Evolutionary conservation across 37 sponge, comb jelly and placozoan species (phyloP), one percentile per base, ranked within the genome.

Genomic region (Spongilla lacustris): DNA sequence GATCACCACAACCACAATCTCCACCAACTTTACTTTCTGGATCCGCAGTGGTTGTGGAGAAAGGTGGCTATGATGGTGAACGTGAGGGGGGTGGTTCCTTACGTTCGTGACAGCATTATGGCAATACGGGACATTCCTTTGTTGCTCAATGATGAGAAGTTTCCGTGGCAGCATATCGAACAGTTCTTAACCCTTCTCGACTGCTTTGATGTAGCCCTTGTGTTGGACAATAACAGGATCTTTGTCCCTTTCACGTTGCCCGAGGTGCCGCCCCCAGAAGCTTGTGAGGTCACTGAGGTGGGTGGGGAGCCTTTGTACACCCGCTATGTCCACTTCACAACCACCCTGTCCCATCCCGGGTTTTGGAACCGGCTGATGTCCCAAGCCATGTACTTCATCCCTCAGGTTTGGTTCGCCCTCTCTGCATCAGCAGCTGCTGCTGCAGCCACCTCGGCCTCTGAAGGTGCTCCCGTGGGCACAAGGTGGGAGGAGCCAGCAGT

Each of bases 361-460:
- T 94, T 94, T 80, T 97, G 97, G 97, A 92, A 91, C 79, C 71
- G 97, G 14, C 86, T 97, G 38, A 76, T 97, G 17, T 91, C 97
- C 0, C 86, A 93, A 9, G 66, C 92, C 34, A 88, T 97, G 86
- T 89, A 90, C 85, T 79, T 85, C 31, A 67, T 94, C 13, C 68
- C 74, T 67, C 34, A 83, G 68, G 70, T 91, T 8, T 67, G 84
- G 36, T 69, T 50, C 36, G 81, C 88, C 46, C 80, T 91, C 19
- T 13, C 58, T 85, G 91, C 6, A 85, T n/a, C n/a, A n/a, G n/a
- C n/a, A 46, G 46, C 46, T 46, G 46, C 46, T 8, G 8, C 46
- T 8, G 4, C 46, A 10, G 46, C 46, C 46, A 58, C 11, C 1
- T 58, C 58, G 19, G 58, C 4, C 4, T 17, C 19, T 1, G 21